Base-by-base conservation (phyloP, 1,140 invertebrate genomes). In the Battus philenor region DNA sequence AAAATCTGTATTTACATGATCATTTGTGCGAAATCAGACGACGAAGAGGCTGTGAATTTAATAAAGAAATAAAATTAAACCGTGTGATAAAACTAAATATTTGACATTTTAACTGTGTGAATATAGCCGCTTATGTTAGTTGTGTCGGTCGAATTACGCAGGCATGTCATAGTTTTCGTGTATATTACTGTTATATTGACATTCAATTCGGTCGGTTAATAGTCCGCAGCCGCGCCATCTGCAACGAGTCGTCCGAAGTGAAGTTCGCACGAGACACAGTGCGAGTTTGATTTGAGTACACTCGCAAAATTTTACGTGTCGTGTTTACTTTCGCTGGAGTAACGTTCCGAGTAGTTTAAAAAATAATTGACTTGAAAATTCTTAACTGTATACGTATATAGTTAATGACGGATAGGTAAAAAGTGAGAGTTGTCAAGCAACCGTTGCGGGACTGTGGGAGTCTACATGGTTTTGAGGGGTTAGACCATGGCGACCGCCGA, bases 401-500 rank as follows among this genome's bases (percentile, higher is more conserved):
- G 16, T 17, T 27, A 17, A n/a, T 29, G 15, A 41, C 38, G 9
- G 38, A 41, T 41, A 24, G 9, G n/a, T 41, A 41, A 29, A 41
- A 41, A 41, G 38, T 46, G 13, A 36, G 44, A 31, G 27, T 38
- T 36, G 22, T 32, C 46, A 52, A 30, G 33, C 20, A 50, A 50
- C 30, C 16, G 27, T 46, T 44, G 43, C 39, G 45, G 44, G 34
- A 50, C 44, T 15, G 44, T 46, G 32, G 34, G 33, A 59, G 54
- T 63, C 71, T 74, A 66, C 69, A 76, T 79, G 78, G 59, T 73
- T 54, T 62, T 81, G 62, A 56, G 57, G 57, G 63, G 57, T 62
- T 73, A 59, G 74, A 58, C 74, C 77, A 84, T 84, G 78, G 77
- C 80, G 16, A 78, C 80, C 59, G 68, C 64, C 60, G 80, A 80